A percentile compares a stretch with the other conserved stretches of the same genome.
Conservation (phyloP, 2,113 vertebrate species). For the Myotis davidii region DNA sequence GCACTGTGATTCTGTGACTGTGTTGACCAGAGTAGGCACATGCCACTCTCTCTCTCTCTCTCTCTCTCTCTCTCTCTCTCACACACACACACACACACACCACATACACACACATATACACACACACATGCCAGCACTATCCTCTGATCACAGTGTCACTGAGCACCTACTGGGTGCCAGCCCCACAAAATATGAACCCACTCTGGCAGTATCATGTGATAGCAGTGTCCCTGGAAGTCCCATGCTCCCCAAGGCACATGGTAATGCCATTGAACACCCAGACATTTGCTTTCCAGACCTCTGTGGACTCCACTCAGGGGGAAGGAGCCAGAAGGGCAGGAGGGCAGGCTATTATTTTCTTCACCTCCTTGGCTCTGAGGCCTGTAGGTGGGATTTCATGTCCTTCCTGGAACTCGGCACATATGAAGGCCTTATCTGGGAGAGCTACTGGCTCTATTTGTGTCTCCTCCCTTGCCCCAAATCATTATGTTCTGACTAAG, state of each 20-base stretch:
- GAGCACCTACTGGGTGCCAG: not conserved
- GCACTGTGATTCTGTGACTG: not conserved
- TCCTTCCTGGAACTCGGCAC: not conserved
- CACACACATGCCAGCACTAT: accelerated
- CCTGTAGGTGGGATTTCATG: not conserved
- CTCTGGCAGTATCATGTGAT: not conserved
- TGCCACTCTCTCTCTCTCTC: not conserved
- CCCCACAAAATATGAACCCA: not conserved
- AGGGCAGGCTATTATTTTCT: not conserved
- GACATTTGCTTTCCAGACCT: not conserved
- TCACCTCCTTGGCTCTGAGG: not conserved
- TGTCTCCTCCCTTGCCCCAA: slow-evolving; percentile 34
- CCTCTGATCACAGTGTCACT: not conserved
- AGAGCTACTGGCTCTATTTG: not conserved
- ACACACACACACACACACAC: too few species aligned
- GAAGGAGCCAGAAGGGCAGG: not conserved
- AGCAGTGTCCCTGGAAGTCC: not conserved
- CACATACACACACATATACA: not conserved
- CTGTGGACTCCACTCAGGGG: not conserved
- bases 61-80: too few species aligned
- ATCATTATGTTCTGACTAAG: slow-evolving; percentile 65
- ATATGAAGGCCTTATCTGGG: not conserved
- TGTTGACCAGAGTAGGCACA: not conserved
- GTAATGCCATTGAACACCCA: not conserved
- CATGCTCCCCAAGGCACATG: accelerated